Conservation (phyloP, 2,888 invertebrate genomes). For the Pyralis farinalis region DNA sequence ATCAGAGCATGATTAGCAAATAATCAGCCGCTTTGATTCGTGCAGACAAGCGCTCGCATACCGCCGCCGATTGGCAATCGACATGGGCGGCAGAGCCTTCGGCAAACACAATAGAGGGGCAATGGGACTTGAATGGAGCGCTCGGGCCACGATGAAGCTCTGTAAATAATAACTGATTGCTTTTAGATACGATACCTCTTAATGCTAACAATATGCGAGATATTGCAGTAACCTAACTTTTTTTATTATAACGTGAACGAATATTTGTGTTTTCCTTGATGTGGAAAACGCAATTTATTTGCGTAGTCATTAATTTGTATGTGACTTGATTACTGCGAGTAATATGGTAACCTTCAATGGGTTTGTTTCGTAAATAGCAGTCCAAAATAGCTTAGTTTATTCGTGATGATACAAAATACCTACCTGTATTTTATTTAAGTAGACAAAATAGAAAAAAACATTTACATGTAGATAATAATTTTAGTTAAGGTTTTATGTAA, state of each 20-base stretch:
- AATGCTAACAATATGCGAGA: background rate
- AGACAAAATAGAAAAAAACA: too few species aligned
- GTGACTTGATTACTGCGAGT: too few species aligned
- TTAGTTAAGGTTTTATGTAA: too few species aligned
- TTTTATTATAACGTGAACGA: constrained; percentile 14
- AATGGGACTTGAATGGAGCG: constrained; percentile 53
- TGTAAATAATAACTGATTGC: constrained; percentile 54
- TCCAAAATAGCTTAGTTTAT: too few species aligned
- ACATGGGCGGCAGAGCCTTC: constrained; percentile 69
- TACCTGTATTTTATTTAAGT: too few species aligned
- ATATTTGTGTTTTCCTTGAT: too few species aligned
- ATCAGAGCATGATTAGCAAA: constrained; percentile 4
- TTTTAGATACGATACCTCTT: constrained; percentile 4
- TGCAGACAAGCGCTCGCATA: background rate
- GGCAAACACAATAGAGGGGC: constrained; percentile 71
- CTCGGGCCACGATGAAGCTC: constrained; percentile 56
- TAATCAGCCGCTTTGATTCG: constrained; percentile 7
- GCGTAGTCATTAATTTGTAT: too few species aligned
- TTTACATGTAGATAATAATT: too few species aligned
- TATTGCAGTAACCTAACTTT: background rate
- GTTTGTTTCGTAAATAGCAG: too few species aligned
- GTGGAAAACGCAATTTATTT: too few species aligned
- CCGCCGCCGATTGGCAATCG: constrained; percentile 62
- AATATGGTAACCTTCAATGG: too few species aligned
- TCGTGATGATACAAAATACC: too few species aligned